Percentiles rank a stretch among this genome's conserved stretches.
These are phyloP conservation scores for Ephestia elutella DNA, from an alignment of 1,140 invertebrate genomes.

Conservation along the genomic window DNA sequence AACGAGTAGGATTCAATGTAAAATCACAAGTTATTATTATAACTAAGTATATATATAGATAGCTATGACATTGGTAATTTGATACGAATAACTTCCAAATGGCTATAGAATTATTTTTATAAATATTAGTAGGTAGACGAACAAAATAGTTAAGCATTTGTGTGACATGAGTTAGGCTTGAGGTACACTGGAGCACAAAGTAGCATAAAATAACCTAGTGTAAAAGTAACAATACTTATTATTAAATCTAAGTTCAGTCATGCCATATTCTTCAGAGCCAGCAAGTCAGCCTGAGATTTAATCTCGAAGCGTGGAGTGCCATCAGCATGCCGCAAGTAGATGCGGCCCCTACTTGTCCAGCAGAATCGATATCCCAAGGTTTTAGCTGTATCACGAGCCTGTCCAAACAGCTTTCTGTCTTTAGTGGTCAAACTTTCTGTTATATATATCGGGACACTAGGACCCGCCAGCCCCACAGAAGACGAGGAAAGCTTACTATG, in stretches of 20 bases:
- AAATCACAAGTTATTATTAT: no score
- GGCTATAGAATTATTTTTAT: no score
- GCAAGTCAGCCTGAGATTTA: constrained; percentile 8
- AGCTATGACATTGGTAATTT: no score
- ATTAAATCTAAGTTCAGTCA: background rate
- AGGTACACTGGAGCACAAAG: constrained; percentile 1
- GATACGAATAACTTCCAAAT: no score
- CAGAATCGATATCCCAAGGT: background rate
- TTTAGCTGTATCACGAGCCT: background rate
- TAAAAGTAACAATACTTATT: background rate
- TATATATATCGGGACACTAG: constrained; percentile 10
- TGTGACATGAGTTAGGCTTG: no score
- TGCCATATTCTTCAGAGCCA: constrained; percentile 1
- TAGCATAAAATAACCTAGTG: no score
- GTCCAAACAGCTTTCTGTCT: background rate
- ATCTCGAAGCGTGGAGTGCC: constrained; percentile 5
- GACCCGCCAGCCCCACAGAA: background rate
- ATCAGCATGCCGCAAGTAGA: constrained; percentile 6
- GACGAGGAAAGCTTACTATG: constrained; percentile 4
- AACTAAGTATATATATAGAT: no score
- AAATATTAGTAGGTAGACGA: no score
- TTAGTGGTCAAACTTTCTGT: constrained; percentile 11
- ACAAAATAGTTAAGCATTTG: no score
- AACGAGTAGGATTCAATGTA: no score
- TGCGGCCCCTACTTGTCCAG: constrained; percentile 10